Evolutionary conservation across 2,888 invertebrate genomes (phyloP), one percentile per base, ranked within the genome.

Genomic region (Amblyteles armatorius): DNA sequence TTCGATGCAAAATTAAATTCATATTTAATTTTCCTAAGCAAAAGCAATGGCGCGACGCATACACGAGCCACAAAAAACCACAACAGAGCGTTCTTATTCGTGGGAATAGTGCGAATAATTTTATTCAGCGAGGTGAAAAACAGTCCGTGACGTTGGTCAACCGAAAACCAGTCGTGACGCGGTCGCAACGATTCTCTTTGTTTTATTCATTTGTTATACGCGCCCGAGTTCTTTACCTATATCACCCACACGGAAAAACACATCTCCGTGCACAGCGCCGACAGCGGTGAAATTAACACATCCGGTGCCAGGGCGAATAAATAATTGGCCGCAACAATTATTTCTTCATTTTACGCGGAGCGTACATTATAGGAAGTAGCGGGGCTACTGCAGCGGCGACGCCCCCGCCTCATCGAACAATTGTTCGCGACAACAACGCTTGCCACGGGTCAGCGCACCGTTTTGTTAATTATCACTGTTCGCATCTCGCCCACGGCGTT

Each of bases 381-480:
- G 69, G 26, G 48, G 65, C 36, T 29, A 65, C 40, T 44, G 57
- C 26, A 57, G 63, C 19, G 65, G 60, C 55, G 55, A 52, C 36
- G 33, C 68, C 50, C 68, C 36, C 60, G 67, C 67, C 72, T 67
- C 82, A 77, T 79, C 83, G 83, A 73, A 88, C 88, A 86, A 88
- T 88, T 82, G 85, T 84, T 85, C 78, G 67, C 69, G 69, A 81
- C 83, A 88, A 87, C 82, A 87, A 87, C 79, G 74, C 76, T 13
- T 55, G 69, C 52, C 67, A 16, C 65, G 65, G 76, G 73, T 67
- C 67, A 68, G 69, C 83, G 68, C 77, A 44, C 57, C 81, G 83
- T 88, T 89, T 88, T 87, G 86, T 83, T 87, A 85, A 87, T 88
- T 88, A 87, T 82, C 81, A 82, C 76, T 29, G 44, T 68, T 76